These are phyloP conservation scores for Perca fluviatilis DNA, from an alignment of 2,113 vertebrate species.

Conservation along the genomic window DNA sequence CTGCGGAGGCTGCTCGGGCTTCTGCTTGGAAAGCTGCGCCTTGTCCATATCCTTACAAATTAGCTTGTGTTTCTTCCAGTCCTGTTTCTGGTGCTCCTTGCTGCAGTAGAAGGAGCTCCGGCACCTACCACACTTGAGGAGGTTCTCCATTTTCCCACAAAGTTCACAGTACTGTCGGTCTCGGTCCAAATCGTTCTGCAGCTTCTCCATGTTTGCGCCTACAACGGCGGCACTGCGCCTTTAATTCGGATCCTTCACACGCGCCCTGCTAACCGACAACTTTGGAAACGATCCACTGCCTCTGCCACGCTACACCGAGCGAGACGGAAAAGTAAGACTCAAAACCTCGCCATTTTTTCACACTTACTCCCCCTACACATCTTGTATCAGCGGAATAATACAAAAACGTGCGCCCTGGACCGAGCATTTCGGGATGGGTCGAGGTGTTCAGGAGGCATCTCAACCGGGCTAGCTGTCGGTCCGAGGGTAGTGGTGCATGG, in stretches of 20 bases:
- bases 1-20: conserved; percentile 42
- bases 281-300: conserved; percentile 74
- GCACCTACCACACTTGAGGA: conserved; percentile 93
- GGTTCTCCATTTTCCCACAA: conserved; percentile 97
- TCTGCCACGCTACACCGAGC: conserved; percentile 75
- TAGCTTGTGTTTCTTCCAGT: conserved; percentile 97
- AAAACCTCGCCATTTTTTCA: conserved; percentile 53
- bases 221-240: conserved; percentile 62
- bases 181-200: conserved; percentile 74
- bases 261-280: conserved; percentile 75
- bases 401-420: neutral
- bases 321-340: conserved; percentile 58
- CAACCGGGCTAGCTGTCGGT: conserved; percentile 43
- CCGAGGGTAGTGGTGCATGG: conserved; percentile 69
- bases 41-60: conserved; percentile 87
- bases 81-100: conserved; percentile 95
- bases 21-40: conserved; percentile 47
- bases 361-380: conserved; percentile 25
- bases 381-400: conserved; percentile 14
- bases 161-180: conserved; percentile 92
- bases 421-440: conserved; percentile 38
- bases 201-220: conserved; percentile 71
- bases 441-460: conserved; percentile 63
- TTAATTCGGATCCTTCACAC: conserved; percentile 78
- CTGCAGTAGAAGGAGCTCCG: conserved; percentile 97